Evolutionary conservation across 2,113 vertebrate genomes (phyloP).

Genomic region (Parus major): DNA sequence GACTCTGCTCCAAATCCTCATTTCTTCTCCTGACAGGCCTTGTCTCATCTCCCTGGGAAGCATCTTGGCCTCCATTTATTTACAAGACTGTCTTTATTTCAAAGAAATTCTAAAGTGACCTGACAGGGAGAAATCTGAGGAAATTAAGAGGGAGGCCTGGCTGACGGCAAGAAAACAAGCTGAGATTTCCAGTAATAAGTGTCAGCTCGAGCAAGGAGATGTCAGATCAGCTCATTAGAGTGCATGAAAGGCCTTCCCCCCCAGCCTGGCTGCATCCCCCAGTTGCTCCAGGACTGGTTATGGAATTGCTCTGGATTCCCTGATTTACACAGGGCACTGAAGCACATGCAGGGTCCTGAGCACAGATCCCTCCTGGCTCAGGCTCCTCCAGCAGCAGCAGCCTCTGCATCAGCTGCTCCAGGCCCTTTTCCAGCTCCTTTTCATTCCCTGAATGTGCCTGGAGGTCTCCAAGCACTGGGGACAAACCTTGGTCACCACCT

Average conservation of each 20-base stretch:
- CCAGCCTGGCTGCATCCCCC: background rate
- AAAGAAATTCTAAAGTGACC: slow-evolving; percentile 22
- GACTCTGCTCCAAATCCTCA: slow-evolving; percentile 14
- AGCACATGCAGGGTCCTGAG: background rate
- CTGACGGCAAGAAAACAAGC: background rate
- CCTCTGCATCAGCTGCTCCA: background rate
- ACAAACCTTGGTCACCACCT: background rate
- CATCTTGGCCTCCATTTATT: background rate
- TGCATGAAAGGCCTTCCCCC: background rate
- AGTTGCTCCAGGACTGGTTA: background rate
- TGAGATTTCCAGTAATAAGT: slow-evolving; percentile 2
- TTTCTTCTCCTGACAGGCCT: background rate
- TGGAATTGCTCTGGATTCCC: background rate
- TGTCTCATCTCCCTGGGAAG: slow-evolving; percentile 14
- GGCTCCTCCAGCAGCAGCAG: background rate
- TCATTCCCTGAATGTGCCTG: background rate
- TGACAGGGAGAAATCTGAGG: slow-evolving; percentile 34
- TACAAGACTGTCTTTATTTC: slow-evolving; percentile 29
- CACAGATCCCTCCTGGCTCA: background rate
- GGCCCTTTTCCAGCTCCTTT: background rate
- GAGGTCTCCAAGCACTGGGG: background rate
- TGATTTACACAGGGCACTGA: background rate
- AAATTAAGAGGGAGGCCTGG: background rate
- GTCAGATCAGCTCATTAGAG: background rate
- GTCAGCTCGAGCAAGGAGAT: background rate